These are phyloP conservation scores for Caenorhabditis sp. DNA, from an alignment of 2,888 invertebrate species.

Conservation along the genomic window DNA sequence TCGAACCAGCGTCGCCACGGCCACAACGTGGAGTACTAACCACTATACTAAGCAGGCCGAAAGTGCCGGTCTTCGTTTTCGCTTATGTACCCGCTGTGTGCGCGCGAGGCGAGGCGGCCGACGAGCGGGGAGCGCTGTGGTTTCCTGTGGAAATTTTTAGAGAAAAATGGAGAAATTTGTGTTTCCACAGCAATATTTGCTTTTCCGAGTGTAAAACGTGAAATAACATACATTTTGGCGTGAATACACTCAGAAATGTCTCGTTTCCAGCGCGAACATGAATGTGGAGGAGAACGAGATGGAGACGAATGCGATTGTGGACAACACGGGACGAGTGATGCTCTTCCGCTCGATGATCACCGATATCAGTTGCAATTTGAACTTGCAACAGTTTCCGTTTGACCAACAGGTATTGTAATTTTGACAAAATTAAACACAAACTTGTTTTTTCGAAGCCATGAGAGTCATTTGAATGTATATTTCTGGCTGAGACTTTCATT, in stretches of 20 bases:
- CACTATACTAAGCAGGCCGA: conserved; percentile 73
- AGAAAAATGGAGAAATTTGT: background rate
- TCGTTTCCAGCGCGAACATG: conserved; percentile 75
- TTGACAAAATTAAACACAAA: no score
- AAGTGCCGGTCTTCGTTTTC: background rate
- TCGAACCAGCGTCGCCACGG: conserved; percentile 76
- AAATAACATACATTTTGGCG: no score
- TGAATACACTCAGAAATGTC: background rate
- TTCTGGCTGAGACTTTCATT: no score
- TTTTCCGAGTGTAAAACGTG: background rate
- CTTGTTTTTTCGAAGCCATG: no score
- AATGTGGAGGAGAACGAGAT: conserved; percentile 77
- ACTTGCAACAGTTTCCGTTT: conserved; percentile 75
- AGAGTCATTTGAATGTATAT: no score
- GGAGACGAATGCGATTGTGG: conserved; percentile 77
- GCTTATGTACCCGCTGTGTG: conserved; percentile 2
- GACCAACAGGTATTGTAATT: conserved; percentile 65
- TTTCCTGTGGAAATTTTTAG: background rate
- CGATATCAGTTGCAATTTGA: conserved; percentile 75
- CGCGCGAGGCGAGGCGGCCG: background rate
- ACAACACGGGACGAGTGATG: conserved; percentile 67
- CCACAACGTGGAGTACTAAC: conserved; percentile 77
- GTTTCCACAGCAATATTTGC: background rate
- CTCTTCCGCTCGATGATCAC: conserved; percentile 75
- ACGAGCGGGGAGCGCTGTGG: background rate